Evolutionary conservation across 2,113 vertebrate species (phyloP).

Genomic region (Clarias batrachus): DNA sequence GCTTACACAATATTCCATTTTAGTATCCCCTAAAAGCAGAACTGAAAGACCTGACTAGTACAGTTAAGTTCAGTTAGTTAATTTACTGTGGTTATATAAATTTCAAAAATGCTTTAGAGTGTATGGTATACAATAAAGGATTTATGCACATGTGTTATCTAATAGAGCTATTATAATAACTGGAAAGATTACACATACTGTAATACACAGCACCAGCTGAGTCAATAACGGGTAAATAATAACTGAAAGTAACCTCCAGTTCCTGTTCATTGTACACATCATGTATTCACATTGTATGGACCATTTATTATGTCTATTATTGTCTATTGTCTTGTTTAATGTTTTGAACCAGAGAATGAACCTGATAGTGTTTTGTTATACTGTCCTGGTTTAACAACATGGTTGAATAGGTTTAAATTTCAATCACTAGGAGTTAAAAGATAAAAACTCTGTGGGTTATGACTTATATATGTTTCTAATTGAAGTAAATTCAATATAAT

Average conservation of each 20-base stretch:
- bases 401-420: neutral
- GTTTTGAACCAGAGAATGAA: neutral
- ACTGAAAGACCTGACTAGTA: neutral
- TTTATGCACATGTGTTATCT: neutral
- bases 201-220: neutral
- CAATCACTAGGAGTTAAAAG: neutral
- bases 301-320: neutral
- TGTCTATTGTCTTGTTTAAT: neutral
- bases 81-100: neutral
- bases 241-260: neutral
- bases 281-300: neutral
- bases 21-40: neutral
- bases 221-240: neutral
- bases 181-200: neutral
- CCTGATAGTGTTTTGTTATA: neutral
- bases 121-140: neutral
- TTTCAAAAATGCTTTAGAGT: neutral
- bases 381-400: neutral
- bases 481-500: neutral
- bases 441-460: neutral
- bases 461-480: neutral
- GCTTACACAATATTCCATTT: neutral
- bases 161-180: neutral
- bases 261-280: neutral
- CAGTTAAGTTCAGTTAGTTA: neutral